Evolutionary conservation across 2,888 invertebrate species (phyloP).

Genomic region (Phlogophora meticulosa): DNA sequence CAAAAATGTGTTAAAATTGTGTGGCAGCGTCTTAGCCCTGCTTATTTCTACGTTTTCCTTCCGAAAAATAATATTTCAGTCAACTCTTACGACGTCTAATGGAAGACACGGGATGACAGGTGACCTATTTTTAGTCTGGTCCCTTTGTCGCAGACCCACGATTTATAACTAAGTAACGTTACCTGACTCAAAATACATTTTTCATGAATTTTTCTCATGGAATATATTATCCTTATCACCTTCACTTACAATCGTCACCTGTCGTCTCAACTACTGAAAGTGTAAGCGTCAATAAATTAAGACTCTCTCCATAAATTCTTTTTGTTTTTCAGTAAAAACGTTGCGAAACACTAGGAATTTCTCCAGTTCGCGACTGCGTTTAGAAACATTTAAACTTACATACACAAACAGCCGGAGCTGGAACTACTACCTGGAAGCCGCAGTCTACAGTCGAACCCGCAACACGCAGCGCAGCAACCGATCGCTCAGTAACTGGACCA

Average conservation of each 20-base stretch:
- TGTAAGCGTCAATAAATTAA: slow-evolving; percentile 60
- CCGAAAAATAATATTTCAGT: slow-evolving; percentile 19
- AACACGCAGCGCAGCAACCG: too few species aligned
- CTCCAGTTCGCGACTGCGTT: too few species aligned
- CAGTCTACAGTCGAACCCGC: too few species aligned
- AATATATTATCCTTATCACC: slow-evolving; percentile 60
- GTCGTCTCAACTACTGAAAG: slow-evolving; percentile 51
- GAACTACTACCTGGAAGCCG: too few species aligned
- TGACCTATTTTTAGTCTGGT: slow-evolving; percentile 25
- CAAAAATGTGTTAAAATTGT: too few species aligned
- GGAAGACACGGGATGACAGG: slow-evolving; percentile 34
- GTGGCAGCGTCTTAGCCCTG: too few species aligned
- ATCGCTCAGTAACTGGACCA: too few species aligned
- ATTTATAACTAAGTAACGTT: slow-evolving; percentile 7
- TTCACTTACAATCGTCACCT: slow-evolving; percentile 52
- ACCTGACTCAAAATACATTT: slow-evolving; percentile 9
- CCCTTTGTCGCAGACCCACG: neutral
- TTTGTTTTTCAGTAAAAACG: too few species aligned
- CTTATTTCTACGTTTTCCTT: neutral
- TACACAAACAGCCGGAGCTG: too few species aligned
- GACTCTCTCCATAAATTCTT: slow-evolving; percentile 41
- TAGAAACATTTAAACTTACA: too few species aligned
- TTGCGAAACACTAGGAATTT: too few species aligned
- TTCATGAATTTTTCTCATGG: slow-evolving; percentile 22
- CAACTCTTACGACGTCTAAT: neutral